Percentiles rank a stretch among this genome's conserved stretches.
Conservation (phyloP, 2,797 vertebrate species). For the Lepilemur ruficaudatus region DNA sequence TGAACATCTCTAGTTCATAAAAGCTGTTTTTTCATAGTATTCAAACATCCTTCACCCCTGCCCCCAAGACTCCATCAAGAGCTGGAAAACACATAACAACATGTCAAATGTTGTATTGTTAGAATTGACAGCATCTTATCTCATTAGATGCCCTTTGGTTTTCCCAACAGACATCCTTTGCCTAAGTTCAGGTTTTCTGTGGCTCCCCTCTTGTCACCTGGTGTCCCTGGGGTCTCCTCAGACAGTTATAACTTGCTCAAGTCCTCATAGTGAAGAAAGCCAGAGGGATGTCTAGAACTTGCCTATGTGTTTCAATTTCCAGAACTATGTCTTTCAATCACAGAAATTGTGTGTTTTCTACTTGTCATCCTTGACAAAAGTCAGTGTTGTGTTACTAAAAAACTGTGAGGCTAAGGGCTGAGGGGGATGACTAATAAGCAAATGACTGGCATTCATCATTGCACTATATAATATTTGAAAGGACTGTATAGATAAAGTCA, state of each 20-base stretch:
- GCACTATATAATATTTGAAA: neutral
- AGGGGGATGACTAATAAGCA: no score
- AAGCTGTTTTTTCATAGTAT: neutral
- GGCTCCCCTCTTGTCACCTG: neutral
- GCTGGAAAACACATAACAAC: neutral
- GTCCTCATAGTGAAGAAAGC: neutral
- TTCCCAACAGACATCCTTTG: neutral
- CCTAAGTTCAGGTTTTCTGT: neutral
- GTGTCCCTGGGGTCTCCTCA: neutral
- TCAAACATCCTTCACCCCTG: neutral
- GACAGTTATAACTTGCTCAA: neutral
- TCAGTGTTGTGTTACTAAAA: neutral
- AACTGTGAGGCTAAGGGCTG: neutral
- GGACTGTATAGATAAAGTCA: neutral
- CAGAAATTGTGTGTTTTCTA: neutral
- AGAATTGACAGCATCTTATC: no score
- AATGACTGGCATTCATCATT: neutral
- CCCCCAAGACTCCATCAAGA: neutral
- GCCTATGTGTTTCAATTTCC: neutral
- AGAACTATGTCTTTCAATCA: neutral
- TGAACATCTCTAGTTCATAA: neutral
- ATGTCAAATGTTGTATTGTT: fast-evolving
- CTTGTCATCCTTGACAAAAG: neutral
- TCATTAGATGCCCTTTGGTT: neutral
- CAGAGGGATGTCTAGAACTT: neutral